A percentile compares a stretch with the other conserved stretches of the same genome.
These are phyloP conservation scores for Euplagia quadripunctaria DNA, from an alignment of 2,888 invertebrate genomes.

Conservation along the genomic window DNA sequence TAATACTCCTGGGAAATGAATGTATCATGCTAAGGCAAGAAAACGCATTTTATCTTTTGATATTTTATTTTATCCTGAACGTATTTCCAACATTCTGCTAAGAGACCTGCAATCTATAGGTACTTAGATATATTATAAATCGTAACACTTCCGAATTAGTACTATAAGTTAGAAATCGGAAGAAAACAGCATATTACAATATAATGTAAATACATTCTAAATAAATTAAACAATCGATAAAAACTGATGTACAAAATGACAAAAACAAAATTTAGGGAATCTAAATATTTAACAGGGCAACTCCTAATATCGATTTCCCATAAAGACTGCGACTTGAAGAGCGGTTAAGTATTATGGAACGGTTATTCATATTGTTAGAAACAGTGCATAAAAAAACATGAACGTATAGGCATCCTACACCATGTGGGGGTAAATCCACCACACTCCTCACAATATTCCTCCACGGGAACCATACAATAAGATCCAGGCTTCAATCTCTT, in stretches of 20 bases:
- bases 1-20: too few relatives aligned
- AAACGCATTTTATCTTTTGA: neutral
- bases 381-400: constrained; percentile 24
- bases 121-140: neutral
- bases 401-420: constrained; percentile 26
- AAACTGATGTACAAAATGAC: neutral
- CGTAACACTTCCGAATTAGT: neutral
- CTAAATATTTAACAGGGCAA: neutral
- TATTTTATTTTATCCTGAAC: neutral
- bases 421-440: constrained; percentile 23
- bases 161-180: too few relatives aligned
- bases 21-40: too few relatives aligned
- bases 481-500: constrained; percentile 14
- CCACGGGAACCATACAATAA: constrained; percentile 29
- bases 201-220: neutral
- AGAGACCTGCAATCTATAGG: neutral
- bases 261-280: neutral
- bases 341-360: neutral
- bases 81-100: neutral
- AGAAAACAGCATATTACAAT: neutral
- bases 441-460: constrained; percentile 30
- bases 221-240: neutral
- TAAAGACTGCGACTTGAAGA: neutral
- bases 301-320: neutral
- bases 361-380: neutral